These are phyloP conservation scores for Phlogophora meticulosa DNA, from an alignment of 2,888 invertebrate species.

Conservation along the genomic window DNA sequence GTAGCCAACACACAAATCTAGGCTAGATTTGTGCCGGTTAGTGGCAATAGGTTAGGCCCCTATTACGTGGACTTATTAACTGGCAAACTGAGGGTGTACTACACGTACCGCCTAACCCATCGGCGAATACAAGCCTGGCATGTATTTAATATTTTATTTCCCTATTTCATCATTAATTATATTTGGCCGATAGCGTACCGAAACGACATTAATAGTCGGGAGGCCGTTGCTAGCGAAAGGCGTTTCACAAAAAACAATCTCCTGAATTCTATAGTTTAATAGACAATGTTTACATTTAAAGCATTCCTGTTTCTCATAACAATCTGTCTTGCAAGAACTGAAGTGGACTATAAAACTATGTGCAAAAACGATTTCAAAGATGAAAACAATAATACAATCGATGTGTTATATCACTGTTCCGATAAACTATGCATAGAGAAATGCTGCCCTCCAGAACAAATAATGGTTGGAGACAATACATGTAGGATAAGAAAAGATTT, in stretches of 20 bases:
- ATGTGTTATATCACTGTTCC: conserved; percentile 8
- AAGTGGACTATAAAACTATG: neutral
- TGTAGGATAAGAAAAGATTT: neutral
- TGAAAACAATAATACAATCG: neutral
- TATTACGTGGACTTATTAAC: too few species aligned
- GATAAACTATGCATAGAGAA: conserved; percentile 22
- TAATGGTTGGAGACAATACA: accelerated
- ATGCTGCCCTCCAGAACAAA: conserved; percentile 12
- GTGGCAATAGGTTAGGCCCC: too few species aligned
- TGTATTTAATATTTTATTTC: too few species aligned
- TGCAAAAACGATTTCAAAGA: conserved; percentile 16
- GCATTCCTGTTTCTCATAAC: conserved; percentile 12
- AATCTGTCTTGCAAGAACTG: conserved; percentile 23
- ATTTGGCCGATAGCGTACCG: neutral
- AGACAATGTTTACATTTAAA: conserved; percentile 3
- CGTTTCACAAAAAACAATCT: too few species aligned
- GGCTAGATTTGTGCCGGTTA: too few species aligned
- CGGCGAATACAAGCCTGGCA: too few species aligned
- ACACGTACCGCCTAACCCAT: too few species aligned
- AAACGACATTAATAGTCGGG: neutral
- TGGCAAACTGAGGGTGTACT: too few species aligned
- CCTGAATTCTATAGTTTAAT: neutral
- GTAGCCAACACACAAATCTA: too few species aligned
- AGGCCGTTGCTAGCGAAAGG: neutral
- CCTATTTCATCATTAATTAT: too few species aligned